Evolutionary conservation across 2,113 vertebrate species (phyloP), one percentile per base, ranked within the genome.

Genomic region (Pogonocichla stellata): DNA sequence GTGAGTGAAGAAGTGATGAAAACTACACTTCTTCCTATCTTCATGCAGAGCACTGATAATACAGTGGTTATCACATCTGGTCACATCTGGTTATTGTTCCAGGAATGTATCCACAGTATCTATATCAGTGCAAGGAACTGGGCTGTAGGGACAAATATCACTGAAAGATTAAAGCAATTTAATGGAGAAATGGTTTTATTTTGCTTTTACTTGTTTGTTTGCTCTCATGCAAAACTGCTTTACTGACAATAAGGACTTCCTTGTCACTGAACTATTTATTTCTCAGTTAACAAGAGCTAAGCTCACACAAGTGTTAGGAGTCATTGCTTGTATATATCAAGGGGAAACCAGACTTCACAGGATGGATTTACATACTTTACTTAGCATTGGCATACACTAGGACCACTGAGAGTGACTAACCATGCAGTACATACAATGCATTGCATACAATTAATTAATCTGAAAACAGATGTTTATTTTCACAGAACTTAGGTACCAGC

Each of bases 311-410:
- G 28, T 67, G 45, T 93, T 94, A 87, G 77, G 45, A 86, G 73
- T 80, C 91, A 79, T 36, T 95, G 57, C 73, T 75, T 77, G 36
- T 92, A 45, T 45, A 48, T 33, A 89, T 61, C 38, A 88, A 71
- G 42, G 47, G 61, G 93, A 93, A 73, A 91, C 47, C 22, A 91
- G 84, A 67, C 34, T 95, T 95, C 80, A 94, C 85, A 66, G 61
- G 22, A 82, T 78, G 36, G 92, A 94, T 96, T 94, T 95, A 28
- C 94, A 90, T 88, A 74, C 43, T 86, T 93, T 88, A 72, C 93
- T 97, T 88, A 91, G 69, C 67, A 82, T 96, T 93, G 90, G 72
- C 20, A 82, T 88, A 48, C 70, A 62, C 73, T 75, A 94, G 70
- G 18, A 65, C 33, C 69, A 84, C 45, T 77, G 78, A 93, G 67